Evolutionary conservation across 2,113 vertebrate species (phyloP), one percentile per base, ranked within the genome.

Genomic region (Hirundichthys speculiger): DNA sequence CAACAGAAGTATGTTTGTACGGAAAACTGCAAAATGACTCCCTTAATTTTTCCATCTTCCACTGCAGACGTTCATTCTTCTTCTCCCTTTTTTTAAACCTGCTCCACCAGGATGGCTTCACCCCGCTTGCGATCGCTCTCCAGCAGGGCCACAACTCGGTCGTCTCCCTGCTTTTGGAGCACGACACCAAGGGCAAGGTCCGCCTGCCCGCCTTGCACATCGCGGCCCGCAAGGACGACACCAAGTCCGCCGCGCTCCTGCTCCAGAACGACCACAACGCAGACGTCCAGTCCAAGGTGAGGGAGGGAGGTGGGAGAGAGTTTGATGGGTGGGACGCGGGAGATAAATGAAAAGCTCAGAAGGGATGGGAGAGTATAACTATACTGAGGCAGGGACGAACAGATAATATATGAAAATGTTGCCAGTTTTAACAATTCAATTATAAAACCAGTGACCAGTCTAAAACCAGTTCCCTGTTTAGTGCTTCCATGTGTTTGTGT

Each of bases 211-310:
- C 98, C 0, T 88, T 99, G 88, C 98, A 99, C 69, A 99, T 99
- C 5, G 98, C 98, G 0, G 98, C 98, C 13, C 91, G 98, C 77
- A 99, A 99, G 77, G 98, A 99, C 0, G 98, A 99, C 92, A 99
- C 97, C 79, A 99, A 98, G 22, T 97, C 97, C 0, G 98, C 97
- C 0, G 98, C 98, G 0, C 95, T 99, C 13, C 77, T 99, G 41
- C 95, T 99, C 55, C 98, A 99, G 92, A 99, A 96, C 0, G 97
- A 99, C 83, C 98, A 99, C 78, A 99, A 99, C 0, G 98, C 98
- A 0, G 98, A 99, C 0, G 96, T 99, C 45, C 98, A 99, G 79
- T 98, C 97, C 57, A 99, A 99, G 97, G 98, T 99, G 91, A 92
- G 84, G 5, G 2, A 25, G n/a, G 0, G 16, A 6, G 1, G 2